phyloP scores from a whole-genome alignment of 2,113 vertebrate species.

The Lanius collurio region DNA sequence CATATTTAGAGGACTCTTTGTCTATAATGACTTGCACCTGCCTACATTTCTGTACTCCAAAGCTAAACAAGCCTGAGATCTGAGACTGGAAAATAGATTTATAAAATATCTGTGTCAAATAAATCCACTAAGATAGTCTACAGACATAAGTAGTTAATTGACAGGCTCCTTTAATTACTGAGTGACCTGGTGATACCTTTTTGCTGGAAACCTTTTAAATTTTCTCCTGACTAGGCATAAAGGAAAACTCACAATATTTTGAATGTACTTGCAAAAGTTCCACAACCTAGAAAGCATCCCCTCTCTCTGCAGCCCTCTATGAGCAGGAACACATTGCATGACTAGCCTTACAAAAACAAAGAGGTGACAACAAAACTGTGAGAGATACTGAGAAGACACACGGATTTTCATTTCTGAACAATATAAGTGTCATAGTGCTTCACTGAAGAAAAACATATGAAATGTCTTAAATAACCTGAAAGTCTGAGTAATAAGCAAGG shows the following conservation, averaged over 20 bases:
- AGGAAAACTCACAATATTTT: neutral
- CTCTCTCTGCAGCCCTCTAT: neutral
- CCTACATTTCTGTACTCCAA: neutral
- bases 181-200: neutral
- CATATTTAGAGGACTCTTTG: neutral
- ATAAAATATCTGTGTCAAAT: neutral
- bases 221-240: neutral
- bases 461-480: constrained; percentile 13
- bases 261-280: neutral
- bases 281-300: neutral
- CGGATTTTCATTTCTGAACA: neutral
- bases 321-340: neutral
- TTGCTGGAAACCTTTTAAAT: constrained; percentile 23
- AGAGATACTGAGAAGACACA: neutral
- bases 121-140: neutral
- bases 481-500: neutral
- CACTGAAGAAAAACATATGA: neutral
- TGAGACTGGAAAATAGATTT: neutral
- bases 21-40: neutral
- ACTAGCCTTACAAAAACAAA: neutral
- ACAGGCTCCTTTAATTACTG: neutral
- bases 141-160: neutral
- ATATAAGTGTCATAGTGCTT: neutral
- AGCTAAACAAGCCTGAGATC: neutral
- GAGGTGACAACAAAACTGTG: neutral